These are phyloP conservation scores for Zingel zingel DNA, from an alignment of 2,113 vertebrate genomes.

Conservation along the genomic window DNA sequence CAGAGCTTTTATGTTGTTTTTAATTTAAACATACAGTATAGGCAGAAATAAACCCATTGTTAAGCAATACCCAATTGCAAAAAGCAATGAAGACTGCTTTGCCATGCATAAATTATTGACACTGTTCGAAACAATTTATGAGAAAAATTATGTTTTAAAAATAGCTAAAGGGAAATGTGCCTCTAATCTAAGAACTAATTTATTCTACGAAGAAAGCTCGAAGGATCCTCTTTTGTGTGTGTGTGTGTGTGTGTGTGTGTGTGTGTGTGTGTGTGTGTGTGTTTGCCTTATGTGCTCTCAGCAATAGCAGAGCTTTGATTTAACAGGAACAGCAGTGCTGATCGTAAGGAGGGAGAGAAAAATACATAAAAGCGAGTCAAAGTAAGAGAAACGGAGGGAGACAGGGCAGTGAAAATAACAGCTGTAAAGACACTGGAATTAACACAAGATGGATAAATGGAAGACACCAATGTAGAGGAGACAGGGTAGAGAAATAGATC, in stretches of 20 bases:
- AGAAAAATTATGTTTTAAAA: conserved; percentile 13
- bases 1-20: not conserved
- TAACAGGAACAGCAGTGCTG: conserved; percentile 22
- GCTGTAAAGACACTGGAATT: conserved; percentile 26
- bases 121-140: not conserved
- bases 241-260: not conserved
- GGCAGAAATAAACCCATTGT: not conserved
- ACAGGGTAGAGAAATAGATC: not conserved
- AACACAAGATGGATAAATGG: conserved; percentile 17
- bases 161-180: conserved; percentile 13
- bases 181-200: conserved; percentile 38
- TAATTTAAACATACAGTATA: not conserved
- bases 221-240: not conserved
- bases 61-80: conserved; percentile 4
- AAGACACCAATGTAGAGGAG: not conserved
- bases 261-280: not conserved
- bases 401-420: conserved; percentile 3
- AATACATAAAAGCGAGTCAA: conserved; percentile 47
- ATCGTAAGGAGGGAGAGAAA: conserved; percentile 4
- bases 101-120: not conserved
- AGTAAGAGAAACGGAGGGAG: conserved; percentile 33
- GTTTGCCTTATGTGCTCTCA: not conserved
- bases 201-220: conserved; percentile 20
- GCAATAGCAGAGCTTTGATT: conserved; percentile 46
- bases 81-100: not conserved